Conservation (phyloP, 2,888 invertebrate species). For the Euclidia mi region DNA sequence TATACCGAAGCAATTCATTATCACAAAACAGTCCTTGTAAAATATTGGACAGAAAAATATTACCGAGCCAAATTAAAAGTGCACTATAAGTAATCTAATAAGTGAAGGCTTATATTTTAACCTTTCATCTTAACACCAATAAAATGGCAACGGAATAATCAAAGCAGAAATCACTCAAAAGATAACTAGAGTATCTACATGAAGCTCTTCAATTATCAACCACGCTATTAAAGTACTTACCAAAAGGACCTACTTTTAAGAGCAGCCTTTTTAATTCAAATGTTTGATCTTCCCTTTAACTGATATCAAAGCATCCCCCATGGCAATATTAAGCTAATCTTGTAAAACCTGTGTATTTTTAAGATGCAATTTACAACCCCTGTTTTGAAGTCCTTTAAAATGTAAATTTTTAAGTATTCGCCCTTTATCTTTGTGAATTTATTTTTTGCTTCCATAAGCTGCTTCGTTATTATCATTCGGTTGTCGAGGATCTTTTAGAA, state of each 20-base stretch:
- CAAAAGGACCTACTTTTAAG: slow-evolving; percentile 43
- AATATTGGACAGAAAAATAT: too few species aligned
- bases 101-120: too few species aligned
- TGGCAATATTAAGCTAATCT: slow-evolving; percentile 75
- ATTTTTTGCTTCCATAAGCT: slow-evolving; percentile 57
- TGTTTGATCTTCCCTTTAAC: slow-evolving; percentile 80
- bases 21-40: too few species aligned
- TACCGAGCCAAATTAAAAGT: too few species aligned
- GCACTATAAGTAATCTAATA: too few species aligned
- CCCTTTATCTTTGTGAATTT: slow-evolving; percentile 60
- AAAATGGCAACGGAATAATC: background rate
- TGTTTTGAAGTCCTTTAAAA: slow-evolving; percentile 72
- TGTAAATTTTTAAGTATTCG: slow-evolving; percentile 72
- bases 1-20: too few species aligned
- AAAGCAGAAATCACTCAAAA: slow-evolving; percentile 28
- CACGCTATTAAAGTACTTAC: slow-evolving; percentile 48
- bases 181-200: slow-evolving; percentile 33
- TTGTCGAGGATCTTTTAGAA: slow-evolving; percentile 22
- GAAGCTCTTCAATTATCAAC: slow-evolving; percentile 53
- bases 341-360: slow-evolving; percentile 82
- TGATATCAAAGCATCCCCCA: slow-evolving; percentile 78
- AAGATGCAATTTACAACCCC: slow-evolving; percentile 81
- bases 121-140: too few species aligned
- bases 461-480: slow-evolving; percentile 57
- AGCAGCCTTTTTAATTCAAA: slow-evolving; percentile 69